Conservation (phyloP, 2,113 vertebrate species). For the Neodontobutis hainanensis region DNA sequence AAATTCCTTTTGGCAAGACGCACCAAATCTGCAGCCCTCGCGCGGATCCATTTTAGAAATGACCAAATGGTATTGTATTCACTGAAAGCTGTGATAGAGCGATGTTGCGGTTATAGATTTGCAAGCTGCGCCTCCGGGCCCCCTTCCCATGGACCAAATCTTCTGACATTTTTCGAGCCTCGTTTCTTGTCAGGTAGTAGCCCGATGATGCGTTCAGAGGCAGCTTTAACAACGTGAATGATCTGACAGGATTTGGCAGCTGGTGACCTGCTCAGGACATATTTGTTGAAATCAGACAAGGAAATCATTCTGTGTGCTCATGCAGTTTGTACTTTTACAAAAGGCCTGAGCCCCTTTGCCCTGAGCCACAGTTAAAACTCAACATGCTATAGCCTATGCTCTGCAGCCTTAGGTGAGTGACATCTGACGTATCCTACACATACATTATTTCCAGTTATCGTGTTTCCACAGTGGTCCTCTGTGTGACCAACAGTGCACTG, state of each 20-base stretch:
- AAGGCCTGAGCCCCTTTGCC: constrained; percentile 37
- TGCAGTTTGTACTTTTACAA: constrained; percentile 26
- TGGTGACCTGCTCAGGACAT: constrained; percentile 67
- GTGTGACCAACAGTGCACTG: constrained; percentile 12
- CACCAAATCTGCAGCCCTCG: constrained; percentile 38
- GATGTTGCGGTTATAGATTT: constrained; percentile 71
- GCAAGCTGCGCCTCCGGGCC: constrained; percentile 57
- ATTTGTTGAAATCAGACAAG: constrained; percentile 60
- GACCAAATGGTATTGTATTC: constrained; percentile 56
- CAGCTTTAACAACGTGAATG: constrained; percentile 66
- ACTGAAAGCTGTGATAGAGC: constrained; percentile 61
- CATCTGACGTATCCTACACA: constrained; percentile 8
- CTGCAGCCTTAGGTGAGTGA: constrained; percentile 7
- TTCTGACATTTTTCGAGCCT: constrained; percentile 59
- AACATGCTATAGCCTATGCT: not conserved
- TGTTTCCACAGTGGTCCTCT: constrained; percentile 12
- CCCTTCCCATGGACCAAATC: constrained; percentile 53
- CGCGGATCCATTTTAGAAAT: constrained; percentile 66
- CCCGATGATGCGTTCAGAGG: constrained; percentile 44
- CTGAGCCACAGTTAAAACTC: constrained; percentile 10
- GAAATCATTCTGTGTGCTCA: constrained; percentile 52
- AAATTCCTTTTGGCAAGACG: constrained; percentile 53
- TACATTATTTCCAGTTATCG: constrained; percentile 23
- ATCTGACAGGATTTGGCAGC: constrained; percentile 66
- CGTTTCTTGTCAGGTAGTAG: constrained; percentile 58